Percentiles rank a stretch among this genome's conserved stretches.
phyloP scores from a whole-genome alignment of 2,888 invertebrate species.

The Calephelis perditalis region DNA sequence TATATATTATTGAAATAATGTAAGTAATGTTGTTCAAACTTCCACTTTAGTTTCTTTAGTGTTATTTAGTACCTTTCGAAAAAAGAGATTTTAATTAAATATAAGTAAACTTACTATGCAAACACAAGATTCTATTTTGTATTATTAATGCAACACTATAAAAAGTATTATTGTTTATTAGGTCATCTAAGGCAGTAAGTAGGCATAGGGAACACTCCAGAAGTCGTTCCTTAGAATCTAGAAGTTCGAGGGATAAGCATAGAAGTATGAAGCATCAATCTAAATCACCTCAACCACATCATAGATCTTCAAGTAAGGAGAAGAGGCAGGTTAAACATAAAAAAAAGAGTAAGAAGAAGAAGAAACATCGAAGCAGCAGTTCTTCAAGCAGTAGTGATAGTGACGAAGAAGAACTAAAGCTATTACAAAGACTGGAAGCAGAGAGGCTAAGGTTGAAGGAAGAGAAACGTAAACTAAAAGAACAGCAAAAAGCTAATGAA shows the following conservation, averaged over 20 bases:
- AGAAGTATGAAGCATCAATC: slow-evolving; percentile 35
- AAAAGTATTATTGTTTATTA: slow-evolving; percentile 27
- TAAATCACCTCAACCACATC: slow-evolving; percentile 34
- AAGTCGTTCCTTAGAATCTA: slow-evolving; percentile 41
- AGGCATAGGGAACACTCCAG: slow-evolving; percentile 40
- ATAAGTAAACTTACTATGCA: no score
- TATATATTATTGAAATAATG: no score
- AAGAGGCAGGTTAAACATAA: slow-evolving; percentile 42
- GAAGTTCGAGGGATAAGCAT: slow-evolving; percentile 34
- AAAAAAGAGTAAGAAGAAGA: slow-evolving; percentile 52
- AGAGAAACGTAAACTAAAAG: slow-evolving; percentile 83
- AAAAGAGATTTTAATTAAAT: no score
- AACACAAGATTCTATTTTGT: no score
- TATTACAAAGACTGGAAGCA: slow-evolving; percentile 85
- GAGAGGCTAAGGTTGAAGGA: slow-evolving; percentile 82
- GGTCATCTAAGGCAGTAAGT: slow-evolving; percentile 53
- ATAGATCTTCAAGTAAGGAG: slow-evolving; percentile 43
- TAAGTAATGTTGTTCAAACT: no score
- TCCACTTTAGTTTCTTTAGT: no score
- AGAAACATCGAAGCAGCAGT: slow-evolving; percentile 41
- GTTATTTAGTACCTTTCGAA: no score
- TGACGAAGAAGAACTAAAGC: slow-evolving; percentile 77
- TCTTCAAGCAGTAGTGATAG: slow-evolving; percentile 62
- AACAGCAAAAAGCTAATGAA: slow-evolving; percentile 90
- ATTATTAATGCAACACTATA: background rate